Evolutionary conservation across 2,888 invertebrate genomes (phyloP).

Genomic region (Melanotus villosus): DNA sequence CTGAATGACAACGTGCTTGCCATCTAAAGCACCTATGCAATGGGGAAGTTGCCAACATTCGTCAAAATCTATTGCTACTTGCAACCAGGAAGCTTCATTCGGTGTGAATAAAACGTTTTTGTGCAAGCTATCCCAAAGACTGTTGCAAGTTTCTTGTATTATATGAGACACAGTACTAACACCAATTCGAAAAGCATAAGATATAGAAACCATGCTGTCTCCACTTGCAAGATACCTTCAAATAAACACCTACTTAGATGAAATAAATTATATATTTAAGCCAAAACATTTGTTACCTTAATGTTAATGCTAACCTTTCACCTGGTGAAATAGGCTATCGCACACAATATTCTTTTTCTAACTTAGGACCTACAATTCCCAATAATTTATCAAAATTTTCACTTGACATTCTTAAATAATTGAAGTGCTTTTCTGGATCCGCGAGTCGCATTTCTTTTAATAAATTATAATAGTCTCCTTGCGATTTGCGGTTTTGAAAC

Average conservation of each 20-base stretch:
- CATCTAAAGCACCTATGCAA: no score
- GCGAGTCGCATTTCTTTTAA: conserved; percentile 5
- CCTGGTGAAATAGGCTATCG: conserved; percentile 4
- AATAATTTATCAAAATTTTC: conserved; percentile 8
- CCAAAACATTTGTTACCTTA: no score
- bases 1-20: no score
- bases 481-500: no score
- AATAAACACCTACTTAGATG: no score
- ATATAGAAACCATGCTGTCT: conserved; percentile 12
- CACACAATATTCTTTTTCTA: not conserved
- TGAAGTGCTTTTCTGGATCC: conserved; percentile 5
- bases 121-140: conserved; percentile 10
- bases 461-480: no score
- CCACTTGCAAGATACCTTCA: conserved; percentile 10
- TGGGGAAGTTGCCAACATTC: no score
- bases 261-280: no score
- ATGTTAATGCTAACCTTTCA: conserved; percentile 6
- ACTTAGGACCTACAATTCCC: conserved; percentile 4
- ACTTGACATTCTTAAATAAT: conserved; percentile 12
- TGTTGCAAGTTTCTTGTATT: not conserved
- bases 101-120: conserved; percentile 1
- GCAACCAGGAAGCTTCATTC: not conserved
- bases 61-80: conserved; percentile 9
- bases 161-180: conserved; percentile 6
- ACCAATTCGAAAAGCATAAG: conserved; percentile 14